Evolutionary conservation across 2,113 vertebrate species (phyloP).

Genomic region (Steatornis caripensis): DNA sequence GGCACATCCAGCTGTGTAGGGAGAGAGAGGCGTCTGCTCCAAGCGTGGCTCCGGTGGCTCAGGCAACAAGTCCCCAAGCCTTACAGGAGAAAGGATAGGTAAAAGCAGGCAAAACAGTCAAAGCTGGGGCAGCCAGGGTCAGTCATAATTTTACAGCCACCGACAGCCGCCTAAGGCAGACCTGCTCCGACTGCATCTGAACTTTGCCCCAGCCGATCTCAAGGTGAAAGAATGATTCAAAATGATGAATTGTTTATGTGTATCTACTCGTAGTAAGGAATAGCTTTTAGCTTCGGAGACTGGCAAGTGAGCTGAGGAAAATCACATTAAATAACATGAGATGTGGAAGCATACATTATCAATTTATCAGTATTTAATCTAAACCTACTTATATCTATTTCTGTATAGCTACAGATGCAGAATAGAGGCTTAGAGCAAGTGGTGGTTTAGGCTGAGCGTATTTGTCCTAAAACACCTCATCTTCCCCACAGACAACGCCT

Average conservation of each 20-base stretch:
- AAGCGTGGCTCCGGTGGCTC: not conserved
- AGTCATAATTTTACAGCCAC: not conserved
- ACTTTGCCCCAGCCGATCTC: not conserved
- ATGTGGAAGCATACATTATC: not conserved
- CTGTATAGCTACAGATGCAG: not conserved
- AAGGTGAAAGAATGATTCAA: not conserved
- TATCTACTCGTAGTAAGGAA: not conserved
- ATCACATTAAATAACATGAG: not conserved
- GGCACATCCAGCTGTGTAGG: not conserved
- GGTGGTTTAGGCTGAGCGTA: not conserved
- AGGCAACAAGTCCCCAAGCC: fast-evolving
- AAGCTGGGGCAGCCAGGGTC: fast-evolving
- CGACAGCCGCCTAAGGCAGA: not conserved
- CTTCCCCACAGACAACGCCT: not conserved
- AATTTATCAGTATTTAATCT: not conserved
- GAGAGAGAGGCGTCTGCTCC: not conserved
- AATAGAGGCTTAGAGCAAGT: not conserved
- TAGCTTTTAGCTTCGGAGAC: not conserved
- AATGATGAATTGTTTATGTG: not conserved
- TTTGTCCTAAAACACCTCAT: not conserved
- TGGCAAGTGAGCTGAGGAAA: not conserved
- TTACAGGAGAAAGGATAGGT: not conserved
- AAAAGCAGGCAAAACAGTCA: not conserved
- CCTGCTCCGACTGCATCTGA: not conserved
- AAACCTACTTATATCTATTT: not conserved